Percentiles rank a stretch among this genome's conserved stretches.
Evolutionary conservation across 2,113 vertebrate species (phyloP).

Genomic region (Artemisiospiza belli): DNA sequence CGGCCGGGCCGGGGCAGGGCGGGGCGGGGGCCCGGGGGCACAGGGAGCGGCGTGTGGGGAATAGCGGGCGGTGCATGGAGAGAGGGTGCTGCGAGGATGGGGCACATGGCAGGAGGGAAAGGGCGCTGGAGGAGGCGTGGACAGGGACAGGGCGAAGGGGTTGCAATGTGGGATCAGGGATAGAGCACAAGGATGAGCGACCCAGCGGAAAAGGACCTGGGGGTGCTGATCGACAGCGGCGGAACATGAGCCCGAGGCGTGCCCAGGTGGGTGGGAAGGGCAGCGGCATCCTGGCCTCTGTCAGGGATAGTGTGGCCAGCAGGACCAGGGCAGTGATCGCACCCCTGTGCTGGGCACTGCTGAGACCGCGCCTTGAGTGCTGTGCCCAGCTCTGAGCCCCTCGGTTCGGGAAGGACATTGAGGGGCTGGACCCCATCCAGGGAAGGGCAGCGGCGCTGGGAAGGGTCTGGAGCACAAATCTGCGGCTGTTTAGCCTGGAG

Average conservation of each 20-base stretch:
- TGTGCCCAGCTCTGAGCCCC: background rate
- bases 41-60: background rate
- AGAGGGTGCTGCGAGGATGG: accelerated
- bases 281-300: background rate
- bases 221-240: background rate
- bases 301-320: background rate
- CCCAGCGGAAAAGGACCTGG: background rate
- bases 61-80: accelerated
- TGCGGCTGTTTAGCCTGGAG: background rate
- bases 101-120: background rate
- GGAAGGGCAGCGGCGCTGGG: background rate
- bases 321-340: background rate
- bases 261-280: background rate
- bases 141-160: too few species aligned
- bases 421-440: background rate
- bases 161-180: background rate
- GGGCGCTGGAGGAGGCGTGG: background rate
- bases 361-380: too few species aligned
- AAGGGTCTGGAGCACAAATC: background rate
- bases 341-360: background rate
- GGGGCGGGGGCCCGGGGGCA: background rate
- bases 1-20: background rate
- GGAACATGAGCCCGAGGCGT: background rate
- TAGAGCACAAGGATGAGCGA: background rate
- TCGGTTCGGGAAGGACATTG: background rate